phyloP scores from a whole-genome alignment of 2,888 invertebrate genomes.

The Heliconius aoede region DNA sequence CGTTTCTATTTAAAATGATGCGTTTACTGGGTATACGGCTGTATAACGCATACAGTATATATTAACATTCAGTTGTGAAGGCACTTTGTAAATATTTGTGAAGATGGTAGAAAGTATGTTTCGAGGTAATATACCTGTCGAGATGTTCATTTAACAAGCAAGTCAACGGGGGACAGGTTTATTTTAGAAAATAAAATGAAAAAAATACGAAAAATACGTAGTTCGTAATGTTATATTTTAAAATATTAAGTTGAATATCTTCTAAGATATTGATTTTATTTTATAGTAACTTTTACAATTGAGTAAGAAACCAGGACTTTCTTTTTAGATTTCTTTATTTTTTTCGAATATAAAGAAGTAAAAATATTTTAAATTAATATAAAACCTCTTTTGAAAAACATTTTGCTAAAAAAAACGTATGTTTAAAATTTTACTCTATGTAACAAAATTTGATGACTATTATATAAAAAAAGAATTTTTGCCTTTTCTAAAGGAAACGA shows the following conservation, averaged over 20 bases:
- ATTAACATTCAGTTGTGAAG: slow-evolving; percentile 39
- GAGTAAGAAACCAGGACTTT: too few relatives aligned
- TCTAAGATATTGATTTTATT: too few relatives aligned
- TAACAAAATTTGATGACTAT: too few relatives aligned
- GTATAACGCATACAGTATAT: slow-evolving; percentile 28
- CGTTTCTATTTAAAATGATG: neutral
- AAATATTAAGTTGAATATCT: too few relatives aligned
- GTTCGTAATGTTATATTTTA: too few relatives aligned
- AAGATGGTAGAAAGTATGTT: slow-evolving; percentile 64
- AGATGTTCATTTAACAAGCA: slow-evolving; percentile 19
- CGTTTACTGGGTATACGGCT: slow-evolving; percentile 15
- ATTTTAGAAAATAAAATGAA: neutral
- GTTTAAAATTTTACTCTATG: neutral
- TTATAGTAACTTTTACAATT: too few relatives aligned
- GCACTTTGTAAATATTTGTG: slow-evolving; percentile 59
- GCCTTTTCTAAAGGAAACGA: neutral
- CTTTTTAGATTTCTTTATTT: too few relatives aligned
- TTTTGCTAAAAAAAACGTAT: neutral
- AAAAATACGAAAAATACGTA: too few relatives aligned
- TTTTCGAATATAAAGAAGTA: too few relatives aligned
- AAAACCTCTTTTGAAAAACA: too few relatives aligned
- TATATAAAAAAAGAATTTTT: too few relatives aligned
- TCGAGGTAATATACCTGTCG: slow-evolving; percentile 36
- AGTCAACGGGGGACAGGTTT: neutral
- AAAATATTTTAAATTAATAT: too few relatives aligned